Evolutionary conservation across 2,888 invertebrate species (phyloP), one percentile per base, ranked within the genome.

Genomic region (Elegia similella): DNA sequence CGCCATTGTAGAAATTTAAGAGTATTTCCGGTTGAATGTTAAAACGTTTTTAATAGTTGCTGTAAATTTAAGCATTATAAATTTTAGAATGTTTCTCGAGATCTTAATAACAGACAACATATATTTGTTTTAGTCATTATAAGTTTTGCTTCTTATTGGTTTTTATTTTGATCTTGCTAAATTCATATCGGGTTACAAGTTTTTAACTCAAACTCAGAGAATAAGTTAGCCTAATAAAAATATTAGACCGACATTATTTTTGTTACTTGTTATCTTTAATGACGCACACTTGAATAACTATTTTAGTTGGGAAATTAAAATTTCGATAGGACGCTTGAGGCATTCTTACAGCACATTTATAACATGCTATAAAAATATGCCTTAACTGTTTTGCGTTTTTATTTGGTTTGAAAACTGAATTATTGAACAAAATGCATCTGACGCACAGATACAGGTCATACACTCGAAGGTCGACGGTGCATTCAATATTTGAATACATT

Each of bases 401-500:
- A n/a, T n/a, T n/a, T n/a, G n/a, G n/a, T n/a, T n/a, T n/a, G n/a
- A n/a, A n/a, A n/a, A n/a, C 38, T 38, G n/a, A 38, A 38, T 38
- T n/a, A 38, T 10, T n/a, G 12, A 38, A 38, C 38, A 12, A 23
- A 46, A 12, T 7, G 13, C 47, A 17, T 17, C 17, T 44, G 44
- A 44, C 23, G 17, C 13, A 13, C 47, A 47, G 6, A 47, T 13
- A 10, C 47, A 47, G 47, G 47, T 47, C 47, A 46, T 46, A 44
- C 1, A 8, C 30, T 29, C 17, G 47, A 47, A 47, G 47, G 47
- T 47, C 47, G 30, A 30, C 1, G 8, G 7, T 47, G 47, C 47
- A 47, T 48, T 42, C 46, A 48, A 47, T 56, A 47, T 42, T 47
- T 30, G 47, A 47, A 47, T 47, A 30, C n/a, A 47, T 47, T 47